phyloP scores from a whole-genome alignment of 2,113 vertebrate species.

The Malurus elegans region DNA sequence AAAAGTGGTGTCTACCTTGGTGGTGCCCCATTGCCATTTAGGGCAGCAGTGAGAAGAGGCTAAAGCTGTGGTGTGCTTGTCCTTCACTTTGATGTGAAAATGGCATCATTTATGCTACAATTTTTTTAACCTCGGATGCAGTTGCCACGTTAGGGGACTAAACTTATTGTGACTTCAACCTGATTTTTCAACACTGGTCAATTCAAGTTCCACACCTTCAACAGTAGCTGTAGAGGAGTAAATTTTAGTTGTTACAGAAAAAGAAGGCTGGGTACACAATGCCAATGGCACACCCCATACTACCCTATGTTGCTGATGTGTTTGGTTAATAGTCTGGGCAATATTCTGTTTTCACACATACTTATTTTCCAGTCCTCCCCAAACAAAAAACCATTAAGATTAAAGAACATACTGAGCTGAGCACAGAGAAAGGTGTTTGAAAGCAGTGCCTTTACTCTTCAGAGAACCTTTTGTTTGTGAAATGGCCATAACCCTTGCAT shows the following conservation, averaged over 20 bases:
- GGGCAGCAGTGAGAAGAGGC: background rate
- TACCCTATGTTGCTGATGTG: background rate
- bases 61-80: background rate
- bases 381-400: background rate
- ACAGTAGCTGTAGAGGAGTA: background rate
- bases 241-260: background rate
- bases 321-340: background rate
- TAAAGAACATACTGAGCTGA: background rate
- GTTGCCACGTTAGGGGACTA: background rate
- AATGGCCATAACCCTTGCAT: background rate
- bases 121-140: background rate
- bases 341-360: background rate
- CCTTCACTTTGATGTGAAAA: background rate
- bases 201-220: background rate
- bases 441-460: conserved; percentile 18
- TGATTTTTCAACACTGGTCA: background rate
- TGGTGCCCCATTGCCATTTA: background rate
- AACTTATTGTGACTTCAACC: background rate
- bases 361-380: background rate
- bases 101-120: background rate
- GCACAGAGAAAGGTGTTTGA: background rate
- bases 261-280: background rate
- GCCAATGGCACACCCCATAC: background rate
- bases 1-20: background rate
- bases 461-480: background rate